Conservation (phyloP, 2,797 vertebrate species). For the Cephalopachus bancanus region DNA sequence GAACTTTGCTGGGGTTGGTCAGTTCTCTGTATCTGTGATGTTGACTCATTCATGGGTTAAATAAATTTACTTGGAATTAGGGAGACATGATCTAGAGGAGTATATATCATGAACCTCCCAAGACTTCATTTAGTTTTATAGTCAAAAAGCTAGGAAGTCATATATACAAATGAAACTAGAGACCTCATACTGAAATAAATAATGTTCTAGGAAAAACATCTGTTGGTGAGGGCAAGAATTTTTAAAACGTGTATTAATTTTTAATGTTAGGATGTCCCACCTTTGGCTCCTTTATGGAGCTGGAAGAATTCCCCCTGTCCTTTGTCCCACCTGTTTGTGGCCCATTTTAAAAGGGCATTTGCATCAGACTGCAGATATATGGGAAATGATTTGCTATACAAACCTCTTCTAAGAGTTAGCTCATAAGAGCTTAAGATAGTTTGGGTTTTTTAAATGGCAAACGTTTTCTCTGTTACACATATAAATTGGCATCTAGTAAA, state of each 20-base stretch:
- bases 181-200: neutral
- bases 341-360: slow-evolving; percentile 40
- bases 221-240: neutral
- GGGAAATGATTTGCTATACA: slow-evolving; percentile 54
- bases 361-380: neutral
- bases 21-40: neutral
- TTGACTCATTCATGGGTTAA: slow-evolving; percentile 22
- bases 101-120: slow-evolving; percentile 7
- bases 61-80: slow-evolving; percentile 36
- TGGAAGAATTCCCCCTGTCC: neutral
- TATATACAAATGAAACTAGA: slow-evolving; percentile 17
- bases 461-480: slow-evolving; percentile 27
- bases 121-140: slow-evolving; percentile 51
- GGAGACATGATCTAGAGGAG: neutral
- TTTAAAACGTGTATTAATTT: neutral
- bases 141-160: neutral
- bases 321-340: slow-evolving; percentile 18
- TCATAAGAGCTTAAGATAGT: slow-evolving; percentile 40
- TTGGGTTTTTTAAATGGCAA: slow-evolving; percentile 30
- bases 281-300: neutral
- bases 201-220: neutral
- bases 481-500: slow-evolving; percentile 31
- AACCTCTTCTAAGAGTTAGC: neutral
- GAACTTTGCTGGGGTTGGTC: neutral
- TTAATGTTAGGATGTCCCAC: neutral